These are phyloP conservation scores for Spatula clypeata DNA, from an alignment of 2,797 vertebrate species.

Conservation along the genomic window DNA sequence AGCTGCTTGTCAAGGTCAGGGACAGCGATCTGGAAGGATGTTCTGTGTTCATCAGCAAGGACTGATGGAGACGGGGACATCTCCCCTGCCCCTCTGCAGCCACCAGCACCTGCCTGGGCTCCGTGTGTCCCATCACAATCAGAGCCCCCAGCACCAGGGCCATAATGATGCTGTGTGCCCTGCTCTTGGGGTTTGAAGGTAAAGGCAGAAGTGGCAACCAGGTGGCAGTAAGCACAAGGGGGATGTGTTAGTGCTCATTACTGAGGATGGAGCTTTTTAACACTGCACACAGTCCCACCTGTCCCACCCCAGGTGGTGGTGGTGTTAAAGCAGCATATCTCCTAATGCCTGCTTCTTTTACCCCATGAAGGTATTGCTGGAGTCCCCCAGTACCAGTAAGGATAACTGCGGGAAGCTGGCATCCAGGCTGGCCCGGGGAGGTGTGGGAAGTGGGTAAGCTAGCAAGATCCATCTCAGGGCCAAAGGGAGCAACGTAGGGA, in stretches of 20 bases:
- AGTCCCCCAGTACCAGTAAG: not conserved
- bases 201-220: not conserved
- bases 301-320: not conserved
- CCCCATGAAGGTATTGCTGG: constrained; percentile 11
- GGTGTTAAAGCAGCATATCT: not conserved
- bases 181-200: not conserved
- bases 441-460: constrained; percentile 31
- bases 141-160: not conserved
- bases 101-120: not conserved
- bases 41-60: fast-evolving
- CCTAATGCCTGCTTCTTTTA: not conserved
- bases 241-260: not conserved
- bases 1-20: fast-evolving
- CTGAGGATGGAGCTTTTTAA: not conserved
- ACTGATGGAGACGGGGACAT: not conserved
- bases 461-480: not conserved
- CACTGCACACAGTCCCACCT: too few relatives aligned
- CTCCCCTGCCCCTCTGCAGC: fast-evolving
- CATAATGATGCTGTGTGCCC: not conserved
- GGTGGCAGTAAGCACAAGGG: not conserved
- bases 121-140: not conserved
- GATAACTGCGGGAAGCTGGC: constrained; percentile 32
- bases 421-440: not conserved
- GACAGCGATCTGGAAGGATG: not conserved
- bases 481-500: not conserved